Base-by-base conservation (phyloP, 2,113 vertebrate genomes). In the Cygnus buccinator region DNA sequence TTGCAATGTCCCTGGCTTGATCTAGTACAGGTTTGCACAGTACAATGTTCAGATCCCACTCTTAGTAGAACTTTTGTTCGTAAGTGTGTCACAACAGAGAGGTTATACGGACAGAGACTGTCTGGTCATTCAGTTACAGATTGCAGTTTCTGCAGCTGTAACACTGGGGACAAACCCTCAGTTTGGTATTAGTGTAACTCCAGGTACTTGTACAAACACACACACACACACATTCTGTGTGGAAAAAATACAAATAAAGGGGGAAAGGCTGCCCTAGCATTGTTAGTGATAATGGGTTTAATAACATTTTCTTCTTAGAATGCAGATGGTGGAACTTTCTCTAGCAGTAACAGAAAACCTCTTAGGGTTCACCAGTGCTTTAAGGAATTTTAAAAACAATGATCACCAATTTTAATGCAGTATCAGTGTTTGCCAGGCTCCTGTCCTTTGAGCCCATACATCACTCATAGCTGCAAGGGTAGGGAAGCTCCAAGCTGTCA, bases 1-100 rank as follows among this genome's bases (percentile, higher is more conserved):
- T 79, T 65, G 73, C 96, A 98, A 98, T 98, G 97, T 98, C 98
- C 97, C 92, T 97, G 97, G 98, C 97, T 96, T 96, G 97, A 97
- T 98, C 95, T 80, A 68, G 54, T 63, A 93, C 94, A 95, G 96
- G 97, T 96, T 97, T 97, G 86, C 46, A 6, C 41, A 94, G 96
- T 98, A 92, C 96, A 95, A 97, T 98, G 95, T 97, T 90, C 98
- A 96, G 97, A 97, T 98, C 54, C 93, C 95, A 26, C 84, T 81
- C 65, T 15, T 6, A 5, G 50, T 20, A 44, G 61, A 62, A 28
- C 17, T 76, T 48, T 31, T 12, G 14, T 13, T 65, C 26, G 9
- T n/a, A 4, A 55, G 68, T 37, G n/a, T 43, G 55, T 43, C 72
- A 33, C 14, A 61, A 13, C 8, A 28, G 57, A 48, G 20, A 43